These are phyloP conservation scores for Aleiodes sp. DNA, from an alignment of 1,140 invertebrate genomes.

Conservation along the genomic window DNA sequence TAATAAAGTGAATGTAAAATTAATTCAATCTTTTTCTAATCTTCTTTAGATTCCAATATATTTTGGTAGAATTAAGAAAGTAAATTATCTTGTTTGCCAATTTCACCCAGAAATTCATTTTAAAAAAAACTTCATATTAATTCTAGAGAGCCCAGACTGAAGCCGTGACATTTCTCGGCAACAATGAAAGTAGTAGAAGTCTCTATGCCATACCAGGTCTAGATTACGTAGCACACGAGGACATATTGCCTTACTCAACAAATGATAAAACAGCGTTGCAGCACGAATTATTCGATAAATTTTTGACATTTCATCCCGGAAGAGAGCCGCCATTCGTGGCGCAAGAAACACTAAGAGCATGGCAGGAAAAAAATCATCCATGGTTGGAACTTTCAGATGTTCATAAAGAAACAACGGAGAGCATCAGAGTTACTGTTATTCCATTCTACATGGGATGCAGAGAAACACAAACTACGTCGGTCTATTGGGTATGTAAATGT, in stretches of 20 bases:
- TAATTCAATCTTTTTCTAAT: too few species aligned
- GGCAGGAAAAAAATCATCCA: slow-evolving; percentile 98
- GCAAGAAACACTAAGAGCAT: slow-evolving; percentile 89
- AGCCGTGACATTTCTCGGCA: slow-evolving; percentile 96
- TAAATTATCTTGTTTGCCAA: background rate
- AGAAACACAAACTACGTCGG: slow-evolving; percentile 85
- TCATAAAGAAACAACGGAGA: slow-evolving; percentile 97
- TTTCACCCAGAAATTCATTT: background rate
- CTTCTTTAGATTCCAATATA: too few species aligned
- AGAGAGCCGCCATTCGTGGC: slow-evolving; percentile 88
- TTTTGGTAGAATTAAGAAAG: background rate
- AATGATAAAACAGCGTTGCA: slow-evolving; percentile 85
- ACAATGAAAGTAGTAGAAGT: slow-evolving; percentile 92
- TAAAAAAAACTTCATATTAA: slow-evolving; percentile 31
- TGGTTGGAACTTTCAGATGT: slow-evolving; percentile 97
- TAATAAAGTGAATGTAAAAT: too few species aligned
- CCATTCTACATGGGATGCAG: slow-evolving; percentile 97
- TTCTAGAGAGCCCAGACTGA: slow-evolving; percentile 92
- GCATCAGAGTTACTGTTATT: slow-evolving; percentile 94
- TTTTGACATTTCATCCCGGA: slow-evolving; percentile 82
- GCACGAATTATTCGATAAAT: slow-evolving; percentile 97
- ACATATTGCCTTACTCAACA: slow-evolving; percentile 87
- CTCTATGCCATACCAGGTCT: slow-evolving; percentile 94
- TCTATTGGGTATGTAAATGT: slow-evolving; percentile 86
- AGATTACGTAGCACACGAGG: slow-evolving; percentile 97